Percentiles rank a stretch among this genome's conserved stretches.
phyloP scores from a whole-genome alignment of 2,113 vertebrate species.

The Speoplatyrhinus poulsoni region DNA sequence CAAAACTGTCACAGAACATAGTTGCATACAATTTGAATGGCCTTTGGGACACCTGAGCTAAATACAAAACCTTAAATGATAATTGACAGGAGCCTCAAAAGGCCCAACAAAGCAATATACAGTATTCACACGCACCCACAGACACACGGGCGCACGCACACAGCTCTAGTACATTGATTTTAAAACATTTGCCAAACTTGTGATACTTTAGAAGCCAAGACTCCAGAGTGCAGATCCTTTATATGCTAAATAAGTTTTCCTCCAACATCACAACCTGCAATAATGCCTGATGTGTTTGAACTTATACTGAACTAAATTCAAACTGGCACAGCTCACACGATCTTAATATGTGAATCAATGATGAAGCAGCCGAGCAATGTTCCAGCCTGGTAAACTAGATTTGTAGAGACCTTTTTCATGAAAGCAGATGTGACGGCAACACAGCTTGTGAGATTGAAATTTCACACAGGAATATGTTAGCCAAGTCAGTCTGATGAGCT shows the following conservation, averaged over 20 bases:
- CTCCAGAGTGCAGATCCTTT: too few relatives aligned
- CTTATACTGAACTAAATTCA: neutral
- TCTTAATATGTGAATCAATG: neutral
- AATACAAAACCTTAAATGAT: constrained; percentile 61
- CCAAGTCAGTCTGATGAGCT: constrained; percentile 14
- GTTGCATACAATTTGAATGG: constrained; percentile 37
- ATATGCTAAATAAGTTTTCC: too few relatives aligned
- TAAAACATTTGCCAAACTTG: constrained; percentile 7
- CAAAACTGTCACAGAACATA: constrained; percentile 28
- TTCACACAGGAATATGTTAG: neutral
- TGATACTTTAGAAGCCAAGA: neutral
- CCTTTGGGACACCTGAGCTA: constrained; percentile 52
- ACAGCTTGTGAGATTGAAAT: too few relatives aligned
- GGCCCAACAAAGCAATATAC: neutral
- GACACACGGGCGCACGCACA: neutral
- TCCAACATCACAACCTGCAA: too few relatives aligned
- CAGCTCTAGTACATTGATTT: constrained; percentile 9
- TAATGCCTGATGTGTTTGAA: neutral
- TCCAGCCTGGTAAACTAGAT: neutral
- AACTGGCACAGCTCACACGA: neutral
- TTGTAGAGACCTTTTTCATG: neutral
- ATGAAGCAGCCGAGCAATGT: neutral
- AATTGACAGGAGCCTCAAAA: constrained; percentile 34
- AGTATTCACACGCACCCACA: constrained; percentile 41
- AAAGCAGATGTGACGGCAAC: too few relatives aligned